Base-by-base conservation (phyloP, 92 coral and sea anemone species). In the Ricordea florida region DNA sequence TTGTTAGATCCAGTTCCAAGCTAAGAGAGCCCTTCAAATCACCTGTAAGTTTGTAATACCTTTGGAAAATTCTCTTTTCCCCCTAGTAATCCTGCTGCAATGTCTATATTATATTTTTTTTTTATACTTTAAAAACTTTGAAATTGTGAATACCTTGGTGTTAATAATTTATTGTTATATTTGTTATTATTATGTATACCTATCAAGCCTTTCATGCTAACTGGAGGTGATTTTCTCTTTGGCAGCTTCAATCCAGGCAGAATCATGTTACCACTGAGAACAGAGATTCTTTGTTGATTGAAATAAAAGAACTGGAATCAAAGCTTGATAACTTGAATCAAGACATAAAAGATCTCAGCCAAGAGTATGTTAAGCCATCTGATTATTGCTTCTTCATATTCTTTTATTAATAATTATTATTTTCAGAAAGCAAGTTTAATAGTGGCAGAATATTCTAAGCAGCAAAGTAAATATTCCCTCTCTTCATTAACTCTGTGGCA, bases 11-110 rank as follows among this genome's bases (percentile, higher is more conserved):
- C 61, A 78, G 89, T 34, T 53, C 92, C 55, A 87, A 83, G 58
- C 60, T 94, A 40, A 85, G 87, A 53, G 92, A 91, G 66, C 94
- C 98, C 23, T 94, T 94, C 76, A 94, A 94, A 57, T 94, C 98
- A 15, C 98, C 98, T 47, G 98, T 94, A 83, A 83, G 98, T 80
- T n/a, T 27, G 4, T 6, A 45, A 42, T 6, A n/a, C 57, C 15
- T 46, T 43, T 20, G n/a, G n/a, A n/a, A n/a, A n/a, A n/a, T n/a
- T n/a, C n/a, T n/a, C n/a, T n/a, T n/a, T n/a, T n/a, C n/a, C n/a
- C n/a, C n/a, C n/a, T n/a, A n/a, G n/a, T n/a, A n/a, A n/a, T n/a
- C n/a, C n/a, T n/a, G n/a, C n/a, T n/a, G n/a, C n/a, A n/a, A n/a
- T n/a, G n/a, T n/a, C n/a, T n/a, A n/a, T n/a, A n/a, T n/a, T n/a